phyloP scores from a whole-genome alignment of 2,113 vertebrate species.

The Plecturocebus donacophilus region DNA sequence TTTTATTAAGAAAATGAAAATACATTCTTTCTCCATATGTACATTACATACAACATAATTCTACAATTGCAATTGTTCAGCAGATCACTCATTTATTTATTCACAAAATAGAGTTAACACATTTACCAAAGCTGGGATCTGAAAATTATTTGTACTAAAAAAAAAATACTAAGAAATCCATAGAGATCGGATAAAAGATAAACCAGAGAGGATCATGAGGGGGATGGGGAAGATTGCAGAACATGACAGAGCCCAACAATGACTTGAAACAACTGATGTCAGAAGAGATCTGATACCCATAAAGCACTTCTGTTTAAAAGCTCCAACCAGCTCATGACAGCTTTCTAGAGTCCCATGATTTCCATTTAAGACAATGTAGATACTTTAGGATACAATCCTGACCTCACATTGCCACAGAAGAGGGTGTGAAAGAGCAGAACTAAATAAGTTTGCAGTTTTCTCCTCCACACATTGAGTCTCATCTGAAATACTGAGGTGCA shows the following conservation, averaged over 20 bases:
- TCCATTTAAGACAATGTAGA: neutral
- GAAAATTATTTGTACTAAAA: constrained; percentile 67
- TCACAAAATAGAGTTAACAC: constrained; percentile 87
- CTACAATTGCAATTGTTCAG: constrained; percentile 87
- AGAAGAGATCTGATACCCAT: neutral
- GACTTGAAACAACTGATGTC: neutral
- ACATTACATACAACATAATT: constrained; percentile 97
- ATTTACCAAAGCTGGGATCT: constrained; percentile 81
- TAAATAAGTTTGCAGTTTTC: neutral
- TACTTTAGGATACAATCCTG: neutral
- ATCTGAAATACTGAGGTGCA: neutral
- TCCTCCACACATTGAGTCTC: neutral
- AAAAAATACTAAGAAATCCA: constrained; percentile 44
- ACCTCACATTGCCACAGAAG: neutral
- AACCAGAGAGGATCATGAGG: neutral
- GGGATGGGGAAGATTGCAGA: neutral
- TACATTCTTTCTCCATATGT: constrained; percentile 99
- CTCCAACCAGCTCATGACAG: neutral
- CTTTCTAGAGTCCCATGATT: neutral
- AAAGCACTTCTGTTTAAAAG: neutral
- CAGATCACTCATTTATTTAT: constrained; percentile 86
- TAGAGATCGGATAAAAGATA: constrained; percentile 9
- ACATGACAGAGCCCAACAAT: neutral
- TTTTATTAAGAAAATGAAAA: constrained; percentile 96
- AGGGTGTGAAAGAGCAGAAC: neutral